phyloP scores from a whole-genome alignment of 2,797 vertebrate species.

The Chaetophractus vellerosus region DNA sequence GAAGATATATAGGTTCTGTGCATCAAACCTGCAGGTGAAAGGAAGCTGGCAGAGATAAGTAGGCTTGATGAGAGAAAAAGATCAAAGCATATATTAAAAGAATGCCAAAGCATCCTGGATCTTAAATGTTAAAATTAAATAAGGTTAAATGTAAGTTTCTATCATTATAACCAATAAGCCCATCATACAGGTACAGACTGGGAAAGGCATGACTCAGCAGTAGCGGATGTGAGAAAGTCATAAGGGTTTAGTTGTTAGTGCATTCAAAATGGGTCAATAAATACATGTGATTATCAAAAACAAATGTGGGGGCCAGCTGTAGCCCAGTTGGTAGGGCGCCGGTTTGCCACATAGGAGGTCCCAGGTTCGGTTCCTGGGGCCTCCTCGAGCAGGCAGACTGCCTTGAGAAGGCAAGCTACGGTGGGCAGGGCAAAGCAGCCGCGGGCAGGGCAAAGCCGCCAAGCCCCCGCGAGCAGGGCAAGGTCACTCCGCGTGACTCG shows the following conservation, averaged over 20 bases:
- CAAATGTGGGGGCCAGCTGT: too few species aligned
- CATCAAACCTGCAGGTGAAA: slow-evolving; percentile 15
- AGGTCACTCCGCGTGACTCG: too few species aligned
- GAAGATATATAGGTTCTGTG: neutral
- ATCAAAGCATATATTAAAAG: neutral
- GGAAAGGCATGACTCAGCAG: neutral
- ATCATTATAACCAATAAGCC: slow-evolving; percentile 25
- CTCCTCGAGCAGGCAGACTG: too few species aligned
- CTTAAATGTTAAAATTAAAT: slow-evolving; percentile 36
- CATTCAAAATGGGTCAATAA: slow-evolving; percentile 6
- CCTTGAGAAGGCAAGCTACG: too few species aligned
- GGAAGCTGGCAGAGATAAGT: neutral
- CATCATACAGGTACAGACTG: neutral
- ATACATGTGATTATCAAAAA: slow-evolving; percentile 24
- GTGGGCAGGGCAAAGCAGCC: too few species aligned
- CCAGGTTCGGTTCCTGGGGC: too few species aligned
- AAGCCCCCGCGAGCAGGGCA: too few species aligned
- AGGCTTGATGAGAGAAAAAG: neutral
- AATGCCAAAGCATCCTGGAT: neutral
- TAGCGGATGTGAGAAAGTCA: neutral
- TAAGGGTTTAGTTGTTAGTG: neutral
- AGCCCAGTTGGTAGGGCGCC: too few species aligned
- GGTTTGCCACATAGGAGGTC: too few species aligned
- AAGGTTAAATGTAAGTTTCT: slow-evolving; percentile 14
- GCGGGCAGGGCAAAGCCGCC: too few species aligned